Evolutionary conservation across 2,888 invertebrate species (phyloP), one percentile per base, ranked within the genome.

Genomic region (Junonia oenone): DNA sequence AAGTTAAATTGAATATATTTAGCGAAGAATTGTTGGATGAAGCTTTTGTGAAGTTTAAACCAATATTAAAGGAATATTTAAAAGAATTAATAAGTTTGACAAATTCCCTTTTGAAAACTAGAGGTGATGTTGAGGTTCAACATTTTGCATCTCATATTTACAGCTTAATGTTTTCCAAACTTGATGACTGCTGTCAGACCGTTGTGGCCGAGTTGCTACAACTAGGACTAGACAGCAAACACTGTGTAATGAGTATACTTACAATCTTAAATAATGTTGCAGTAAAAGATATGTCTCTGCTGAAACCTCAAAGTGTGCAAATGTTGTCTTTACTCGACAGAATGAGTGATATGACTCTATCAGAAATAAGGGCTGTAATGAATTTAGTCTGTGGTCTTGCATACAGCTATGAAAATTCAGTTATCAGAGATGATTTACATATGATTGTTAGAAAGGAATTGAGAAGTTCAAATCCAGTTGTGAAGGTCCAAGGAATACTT

Each of bases 371-470:
- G 51, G 92, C 93, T 48, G 91, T 96, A 9, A 95, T 96, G 92
- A 94, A 96, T 72, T 88, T 97, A 63, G 78, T 98, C 2, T 95
- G 96, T 72, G 92, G 91, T 14, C 89, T 96, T 38, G 95, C 95
- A 22, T 97, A 86, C 54, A 78, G 79, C 55, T 76, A 75, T 63
- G 83, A 89, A 66, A 86, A 87, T 63, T 90, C 90, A 9, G 72
- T 81, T 6, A 92, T 96, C 35, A 93, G 94, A 76, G 95, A 96
- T 83, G 96, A 97, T 73, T 91, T 98, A 50, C 93, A 94, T 71
- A 97, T 97, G 90, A 85, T 97, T 14, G 92, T 97, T n/a, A 92
- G 94, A 64, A 98, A 98, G 76, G 95, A 97, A 78, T 83, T 97
- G 33, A 92, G 94, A 2, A 93, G 92, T 73, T 91, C 92, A 2